Conservation (phyloP, 1,140 invertebrate genomes). For the Pantala flavescens region DNA sequence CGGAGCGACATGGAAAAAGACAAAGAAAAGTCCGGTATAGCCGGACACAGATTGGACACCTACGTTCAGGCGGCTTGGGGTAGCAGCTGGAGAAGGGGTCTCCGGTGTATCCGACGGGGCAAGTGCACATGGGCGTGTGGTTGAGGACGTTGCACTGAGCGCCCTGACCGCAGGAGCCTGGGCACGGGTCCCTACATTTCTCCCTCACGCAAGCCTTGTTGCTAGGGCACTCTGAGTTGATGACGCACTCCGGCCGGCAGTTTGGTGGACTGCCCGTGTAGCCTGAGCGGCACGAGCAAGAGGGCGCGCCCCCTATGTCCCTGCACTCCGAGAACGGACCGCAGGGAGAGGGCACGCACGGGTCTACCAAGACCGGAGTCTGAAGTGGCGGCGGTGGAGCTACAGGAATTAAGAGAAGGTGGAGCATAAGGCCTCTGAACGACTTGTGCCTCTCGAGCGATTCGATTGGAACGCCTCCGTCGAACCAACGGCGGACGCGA, state of each 20-base stretch:
- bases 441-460: not conserved
- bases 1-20: not conserved
- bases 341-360: slow-evolving; percentile 30
- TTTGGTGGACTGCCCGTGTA: slow-evolving; percentile 59
- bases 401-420: slow-evolving; percentile 20
- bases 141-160: slow-evolving; percentile 57
- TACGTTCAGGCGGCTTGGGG: slow-evolving; percentile 26
- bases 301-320: slow-evolving; percentile 30
- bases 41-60: slow-evolving; percentile 12
- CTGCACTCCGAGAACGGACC: slow-evolving; percentile 34
- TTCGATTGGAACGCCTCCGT: not conserved
- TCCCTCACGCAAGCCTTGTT: slow-evolving; percentile 54
- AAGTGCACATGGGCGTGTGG: slow-evolving; percentile 57
- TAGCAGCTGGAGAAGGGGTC: slow-evolving; percentile 61
- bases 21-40: not conserved
- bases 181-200: slow-evolving; percentile 59
- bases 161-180: slow-evolving; percentile 56
- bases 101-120: slow-evolving; percentile 53
- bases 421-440: not conserved
- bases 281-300: slow-evolving; percentile 52
- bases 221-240: slow-evolving; percentile 55
- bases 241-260: slow-evolving; percentile 60
- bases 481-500: slow-evolving; percentile 24
- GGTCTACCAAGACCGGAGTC: slow-evolving; percentile 29
- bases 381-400: slow-evolving; percentile 31